phyloP scores from a whole-genome alignment of 2,797 vertebrate species.

The Cyclopterus lumpus region DNA sequence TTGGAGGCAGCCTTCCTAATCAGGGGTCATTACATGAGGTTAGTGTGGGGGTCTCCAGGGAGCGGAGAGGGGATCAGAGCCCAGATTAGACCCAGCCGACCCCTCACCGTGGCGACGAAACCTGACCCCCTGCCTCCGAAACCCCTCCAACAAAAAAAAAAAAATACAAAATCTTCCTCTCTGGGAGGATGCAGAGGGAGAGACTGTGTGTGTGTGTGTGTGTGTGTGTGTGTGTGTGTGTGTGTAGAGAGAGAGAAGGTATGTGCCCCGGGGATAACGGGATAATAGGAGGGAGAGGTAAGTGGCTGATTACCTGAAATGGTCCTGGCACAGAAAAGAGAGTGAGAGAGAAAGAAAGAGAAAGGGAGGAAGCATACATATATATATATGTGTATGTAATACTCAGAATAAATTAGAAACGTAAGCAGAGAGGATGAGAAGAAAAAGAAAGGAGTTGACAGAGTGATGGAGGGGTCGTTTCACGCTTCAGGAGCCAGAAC shows the following conservation, averaged over 20 bases:
- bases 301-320: constrained; percentile 81
- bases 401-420: constrained; percentile 13
- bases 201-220: constrained; percentile 24
- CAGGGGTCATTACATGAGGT: constrained; percentile 82
- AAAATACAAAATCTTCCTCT: no score
- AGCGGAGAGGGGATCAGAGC: constrained; percentile 76
- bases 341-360: constrained; percentile 7
- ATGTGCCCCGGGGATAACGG: constrained; percentile 65
- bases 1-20: constrained; percentile 79
- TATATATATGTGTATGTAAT: not conserved
- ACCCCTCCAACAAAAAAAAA: not conserved
- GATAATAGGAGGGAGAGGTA: constrained; percentile 69
- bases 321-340: constrained; percentile 54
- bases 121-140: constrained; percentile 39
- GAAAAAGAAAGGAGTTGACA: not conserved
- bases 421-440: constrained; percentile 11
- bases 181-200: constrained; percentile 10
- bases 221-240: constrained; percentile 2
- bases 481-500: constrained; percentile 61
- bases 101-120: constrained; percentile 64
- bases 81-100: constrained; percentile 76
- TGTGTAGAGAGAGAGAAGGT: constrained; percentile 41
- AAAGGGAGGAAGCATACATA: not conserved
- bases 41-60: constrained; percentile 74
- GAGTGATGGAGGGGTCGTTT: constrained; percentile 45